Conservation (phyloP, 2,797 vertebrate species). For the Mus caroli region DNA sequence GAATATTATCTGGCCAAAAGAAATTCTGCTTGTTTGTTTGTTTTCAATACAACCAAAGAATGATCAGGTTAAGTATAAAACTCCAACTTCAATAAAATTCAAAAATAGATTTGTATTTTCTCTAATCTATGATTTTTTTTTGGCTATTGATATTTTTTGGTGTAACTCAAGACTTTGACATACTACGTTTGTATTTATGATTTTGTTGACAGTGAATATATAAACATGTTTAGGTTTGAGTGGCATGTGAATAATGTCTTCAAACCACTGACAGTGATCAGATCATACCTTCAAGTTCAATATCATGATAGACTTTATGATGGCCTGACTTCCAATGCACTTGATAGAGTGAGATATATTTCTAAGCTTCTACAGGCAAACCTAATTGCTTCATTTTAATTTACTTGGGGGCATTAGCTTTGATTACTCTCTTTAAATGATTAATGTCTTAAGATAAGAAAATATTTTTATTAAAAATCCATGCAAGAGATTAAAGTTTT, state of each 20-base stretch:
- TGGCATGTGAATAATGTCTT: slow-evolving; percentile 57
- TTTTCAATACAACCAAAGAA: not conserved
- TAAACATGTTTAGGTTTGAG: slow-evolving; percentile 73
- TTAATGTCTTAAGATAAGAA: not conserved
- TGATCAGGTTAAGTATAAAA: not conserved
- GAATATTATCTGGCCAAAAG: not conserved
- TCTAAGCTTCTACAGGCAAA: not conserved
- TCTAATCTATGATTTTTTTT: not conserved
- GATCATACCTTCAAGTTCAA: slow-evolving; percentile 62
- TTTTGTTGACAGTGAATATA: slow-evolving; percentile 66
- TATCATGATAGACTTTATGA: slow-evolving; percentile 50
- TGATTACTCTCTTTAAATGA: slow-evolving; percentile 53
- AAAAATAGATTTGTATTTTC: not conserved
- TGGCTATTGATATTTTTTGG: slow-evolving; percentile 24
- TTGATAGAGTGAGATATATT: not conserved
- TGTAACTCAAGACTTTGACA: slow-evolving; percentile 41
- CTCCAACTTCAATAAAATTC: not conserved
- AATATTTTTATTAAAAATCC: slow-evolving; percentile 29
- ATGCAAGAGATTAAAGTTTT: slow-evolving; percentile 11
- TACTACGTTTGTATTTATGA: slow-evolving; percentile 59
- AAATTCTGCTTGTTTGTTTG: not conserved
- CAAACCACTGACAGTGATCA: slow-evolving; percentile 72
- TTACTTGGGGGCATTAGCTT: slow-evolving; percentile 61
- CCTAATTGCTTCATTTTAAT: slow-evolving; percentile 59
- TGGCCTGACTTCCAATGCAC: slow-evolving; percentile 9